These are phyloP conservation scores for Pipistrellus nathusii DNA, from an alignment of 2,797 vertebrate genomes.

Conservation along the genomic window DNA sequence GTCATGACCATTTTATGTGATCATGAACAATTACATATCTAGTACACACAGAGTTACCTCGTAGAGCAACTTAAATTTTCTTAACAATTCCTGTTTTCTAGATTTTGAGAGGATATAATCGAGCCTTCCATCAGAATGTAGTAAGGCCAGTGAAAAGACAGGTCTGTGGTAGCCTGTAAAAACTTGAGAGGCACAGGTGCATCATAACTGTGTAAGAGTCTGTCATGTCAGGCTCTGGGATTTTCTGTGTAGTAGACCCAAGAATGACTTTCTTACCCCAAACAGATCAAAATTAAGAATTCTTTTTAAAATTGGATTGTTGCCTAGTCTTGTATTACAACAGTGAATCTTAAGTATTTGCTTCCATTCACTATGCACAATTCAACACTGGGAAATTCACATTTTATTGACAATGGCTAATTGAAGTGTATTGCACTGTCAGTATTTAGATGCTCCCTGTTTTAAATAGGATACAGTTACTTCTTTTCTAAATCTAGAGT, in stretches of 20 bases:
- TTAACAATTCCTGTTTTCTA: slow-evolving; percentile 6
- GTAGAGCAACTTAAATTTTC: not conserved
- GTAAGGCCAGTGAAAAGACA: slow-evolving; percentile 1
- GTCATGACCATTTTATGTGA: not conserved
- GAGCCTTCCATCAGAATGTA: not conserved
- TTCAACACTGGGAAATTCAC: slow-evolving; percentile 88
- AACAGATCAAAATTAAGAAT: slow-evolving; percentile 83
- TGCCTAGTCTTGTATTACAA: slow-evolving; percentile 85
- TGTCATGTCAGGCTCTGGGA: slow-evolving; percentile 69
- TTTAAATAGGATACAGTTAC: slow-evolving; percentile 68
- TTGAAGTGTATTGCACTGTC: slow-evolving; percentile 79
- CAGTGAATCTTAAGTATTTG: slow-evolving; percentile 87
- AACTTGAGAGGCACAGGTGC: not conserved
- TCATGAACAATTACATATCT: slow-evolving; percentile 45
- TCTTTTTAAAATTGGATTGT: slow-evolving; percentile 85
- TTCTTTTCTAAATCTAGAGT: slow-evolving; percentile 48
- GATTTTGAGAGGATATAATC: slow-evolving; percentile 32
- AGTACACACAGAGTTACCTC: not conserved
- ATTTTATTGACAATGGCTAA: slow-evolving; percentile 85
- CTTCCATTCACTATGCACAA: slow-evolving; percentile 86
- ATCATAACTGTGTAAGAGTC: slow-evolving; percentile 16
- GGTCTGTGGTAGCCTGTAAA: not conserved
- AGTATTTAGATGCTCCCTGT: slow-evolving; percentile 83
- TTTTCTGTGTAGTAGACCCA: slow-evolving; percentile 87
- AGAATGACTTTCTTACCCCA: slow-evolving; percentile 85